Evolutionary conservation across 2,797 vertebrate genomes (phyloP), one percentile per base, ranked within the genome.

Genomic region (Sebastes ruberrimus): DNA sequence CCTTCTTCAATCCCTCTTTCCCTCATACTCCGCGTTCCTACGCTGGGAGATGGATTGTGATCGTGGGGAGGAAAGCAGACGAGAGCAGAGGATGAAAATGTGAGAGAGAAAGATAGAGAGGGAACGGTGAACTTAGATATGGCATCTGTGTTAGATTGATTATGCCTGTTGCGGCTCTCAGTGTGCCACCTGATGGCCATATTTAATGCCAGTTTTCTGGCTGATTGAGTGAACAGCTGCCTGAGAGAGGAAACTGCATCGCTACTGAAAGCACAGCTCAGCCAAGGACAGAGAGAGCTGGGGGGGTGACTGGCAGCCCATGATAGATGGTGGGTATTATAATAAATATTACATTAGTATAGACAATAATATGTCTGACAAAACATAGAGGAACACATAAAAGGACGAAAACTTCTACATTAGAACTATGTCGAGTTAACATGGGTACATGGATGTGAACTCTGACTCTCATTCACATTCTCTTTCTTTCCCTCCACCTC

Each of bases 81-180:
- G 85, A 89, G 87, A 81, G 59, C 73, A 63, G 70, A 69, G 82
- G 79, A 79, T 82, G 69, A 79, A 89, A 86, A 84, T 87, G 84
- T 77, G 82, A 60, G 64, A 67, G 69, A 66, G 81, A 75, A 80
- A 84, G 83, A 91, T 79, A 71, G 73, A 89, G 78, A 86, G 75
- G 18, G 46, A 81, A 78, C 13, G 74, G 83, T 88, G 85, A 75
- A 84, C 76, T 89, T 90, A 79, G 88, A 88, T 82, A 52, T 88
- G 88, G 89, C 89, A 88, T 90, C 93, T 92, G 89, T 84, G 91
- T 88, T 87, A 86, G 92, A 94, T 92, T 92, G 89, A 95, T 94
- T 89, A 90, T 85, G 90, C 78, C 92, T 90, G 90, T 90, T 90
- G 89, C 71, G 57, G 81, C 61, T 86, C 78, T 80, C 74, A 71